Conservation (phyloP, 2,888 invertebrate species). For the Eristalis arbustorum region DNA sequence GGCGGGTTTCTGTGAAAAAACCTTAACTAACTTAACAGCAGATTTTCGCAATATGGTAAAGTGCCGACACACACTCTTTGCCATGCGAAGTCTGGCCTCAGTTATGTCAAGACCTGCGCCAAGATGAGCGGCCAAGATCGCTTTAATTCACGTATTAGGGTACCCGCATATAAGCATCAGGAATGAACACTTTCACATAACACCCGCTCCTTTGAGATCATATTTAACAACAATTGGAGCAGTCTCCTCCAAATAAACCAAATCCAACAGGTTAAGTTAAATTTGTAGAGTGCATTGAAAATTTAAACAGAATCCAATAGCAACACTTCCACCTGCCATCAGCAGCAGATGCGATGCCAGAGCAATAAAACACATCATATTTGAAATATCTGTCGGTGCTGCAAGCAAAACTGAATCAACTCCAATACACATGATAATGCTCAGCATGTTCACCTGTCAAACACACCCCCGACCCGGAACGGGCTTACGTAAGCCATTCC, state of each 20-base stretch:
- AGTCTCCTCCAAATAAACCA: no score
- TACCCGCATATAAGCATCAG: no score
- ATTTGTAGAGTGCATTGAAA: neutral
- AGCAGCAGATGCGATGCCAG: neutral
- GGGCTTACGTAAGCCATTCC: neutral
- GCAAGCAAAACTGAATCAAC: neutral
- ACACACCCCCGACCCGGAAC: neutral
- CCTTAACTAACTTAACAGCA: no score
- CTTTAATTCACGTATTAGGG: no score
- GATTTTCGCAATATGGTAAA: no score
- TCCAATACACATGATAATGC: neutral
- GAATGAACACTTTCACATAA: neutral
- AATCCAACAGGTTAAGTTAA: neutral
- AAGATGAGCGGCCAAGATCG: no score
- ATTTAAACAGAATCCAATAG: neutral
- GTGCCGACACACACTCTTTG: no score
- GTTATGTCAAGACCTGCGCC: no score
- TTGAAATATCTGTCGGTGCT: neutral
- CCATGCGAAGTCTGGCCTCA: no score
- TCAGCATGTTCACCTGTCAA: neutral
- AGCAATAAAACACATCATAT: neutral
- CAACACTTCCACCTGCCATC: neutral
- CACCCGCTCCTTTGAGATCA: no score
- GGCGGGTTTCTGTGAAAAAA: no score
- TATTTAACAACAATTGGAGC: no score